phyloP scores from a whole-genome alignment of 2,113 vertebrate genomes.

The Albula goreensis region DNA sequence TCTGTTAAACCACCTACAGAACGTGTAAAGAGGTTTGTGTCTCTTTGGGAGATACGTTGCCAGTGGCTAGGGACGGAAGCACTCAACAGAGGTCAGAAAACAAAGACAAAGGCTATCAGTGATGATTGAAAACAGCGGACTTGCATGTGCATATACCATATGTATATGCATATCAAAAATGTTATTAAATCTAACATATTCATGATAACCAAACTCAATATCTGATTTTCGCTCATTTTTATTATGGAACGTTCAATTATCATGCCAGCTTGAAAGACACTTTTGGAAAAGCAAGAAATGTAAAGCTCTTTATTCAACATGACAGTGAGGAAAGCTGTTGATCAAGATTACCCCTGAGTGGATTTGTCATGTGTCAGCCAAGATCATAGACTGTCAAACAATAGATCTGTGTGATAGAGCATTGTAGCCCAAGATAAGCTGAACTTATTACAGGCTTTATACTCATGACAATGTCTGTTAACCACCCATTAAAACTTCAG shows the following conservation, averaged over 20 bases:
- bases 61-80: constrained; percentile 32
- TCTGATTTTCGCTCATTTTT: background rate
- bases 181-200: background rate
- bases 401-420: constrained; percentile 11
- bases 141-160: background rate
- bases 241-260: background rate
- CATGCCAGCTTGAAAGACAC: background rate
- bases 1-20: constrained; percentile 50
- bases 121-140: background rate
- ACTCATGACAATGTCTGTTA: background rate
- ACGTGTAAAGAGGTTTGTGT: constrained; percentile 65
- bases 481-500: background rate
- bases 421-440: constrained; percentile 19
- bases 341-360: constrained; percentile 46
- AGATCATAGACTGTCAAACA: constrained; percentile 40
- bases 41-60: constrained; percentile 50
- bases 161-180: background rate
- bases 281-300: background rate
- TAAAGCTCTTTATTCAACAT: background rate
- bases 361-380: constrained; percentile 50
- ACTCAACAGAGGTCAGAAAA: constrained; percentile 9
- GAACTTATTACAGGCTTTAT: background rate
- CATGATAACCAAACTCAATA: background rate
- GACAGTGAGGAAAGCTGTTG: constrained; percentile 23
- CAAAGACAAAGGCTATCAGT: background rate